phyloP scores from a whole-genome alignment of 1,140 invertebrate species.

The Trypoxylus dichotomus region DNA sequence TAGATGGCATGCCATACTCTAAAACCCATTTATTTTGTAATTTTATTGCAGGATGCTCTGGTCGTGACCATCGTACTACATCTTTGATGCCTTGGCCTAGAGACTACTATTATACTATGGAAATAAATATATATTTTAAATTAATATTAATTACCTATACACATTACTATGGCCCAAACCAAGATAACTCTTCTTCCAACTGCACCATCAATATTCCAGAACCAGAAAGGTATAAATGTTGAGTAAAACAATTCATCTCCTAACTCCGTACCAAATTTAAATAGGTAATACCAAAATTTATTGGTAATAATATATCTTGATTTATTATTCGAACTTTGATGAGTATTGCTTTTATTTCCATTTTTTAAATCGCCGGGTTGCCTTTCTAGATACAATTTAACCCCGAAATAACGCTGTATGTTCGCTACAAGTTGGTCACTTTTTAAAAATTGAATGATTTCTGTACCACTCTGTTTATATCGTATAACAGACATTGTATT shows the following conservation, averaged over 20 bases:
- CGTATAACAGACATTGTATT: neutral
- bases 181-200: constrained; percentile 77
- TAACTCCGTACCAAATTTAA: constrained; percentile 78
- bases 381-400: constrained; percentile 43
- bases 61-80: constrained; percentile 81
- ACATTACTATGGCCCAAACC: constrained; percentile 85
- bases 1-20: constrained; percentile 93
- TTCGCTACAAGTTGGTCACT: constrained; percentile 68
- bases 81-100: constrained; percentile 88
- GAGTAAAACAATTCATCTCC: constrained; percentile 90
- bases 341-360: constrained; percentile 34
- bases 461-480: constrained; percentile 22
- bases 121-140: constrained; percentile 51
- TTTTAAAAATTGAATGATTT: constrained; percentile 64
- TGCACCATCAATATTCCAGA: constrained; percentile 88
- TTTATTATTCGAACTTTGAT: constrained; percentile 35
- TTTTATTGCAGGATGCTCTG: constrained; percentile 77
- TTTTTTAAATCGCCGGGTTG: neutral
- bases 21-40: constrained; percentile 84
- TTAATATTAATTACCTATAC: constrained; percentile 67
- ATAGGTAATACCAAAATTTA: constrained; percentile 84
- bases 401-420: constrained; percentile 74
- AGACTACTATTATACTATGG: constrained; percentile 34
- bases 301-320: constrained; percentile 65
- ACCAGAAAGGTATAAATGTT: constrained; percentile 86